phyloP scores from a whole-genome alignment of 2,888 invertebrate genomes.

The Pandemis cinnamomeana region DNA sequence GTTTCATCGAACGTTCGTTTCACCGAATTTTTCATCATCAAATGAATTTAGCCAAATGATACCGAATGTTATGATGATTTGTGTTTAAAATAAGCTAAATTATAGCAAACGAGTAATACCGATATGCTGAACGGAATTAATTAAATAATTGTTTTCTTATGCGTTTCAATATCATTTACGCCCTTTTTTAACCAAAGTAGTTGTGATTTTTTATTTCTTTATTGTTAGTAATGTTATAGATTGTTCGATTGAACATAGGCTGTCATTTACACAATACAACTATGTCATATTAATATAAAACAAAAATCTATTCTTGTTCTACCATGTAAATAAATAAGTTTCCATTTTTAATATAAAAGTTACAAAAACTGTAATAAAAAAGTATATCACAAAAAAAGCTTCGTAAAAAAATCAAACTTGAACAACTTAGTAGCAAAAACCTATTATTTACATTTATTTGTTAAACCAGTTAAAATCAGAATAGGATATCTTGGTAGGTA shows the following conservation, averaged over 20 bases:
- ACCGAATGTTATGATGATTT: background rate
- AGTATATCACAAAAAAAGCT: constrained; percentile 40
- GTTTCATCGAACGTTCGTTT: background rate
- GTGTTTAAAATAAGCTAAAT: no score
- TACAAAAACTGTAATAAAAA: constrained; percentile 41
- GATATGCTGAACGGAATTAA: no score
- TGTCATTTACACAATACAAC: constrained; percentile 61
- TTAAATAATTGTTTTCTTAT: no score
- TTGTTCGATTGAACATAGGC: constrained; percentile 46
- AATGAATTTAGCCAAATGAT: background rate
- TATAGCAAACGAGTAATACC: no score
- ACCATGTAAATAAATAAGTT: constrained; percentile 54
- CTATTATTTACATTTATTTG: constrained; percentile 43
- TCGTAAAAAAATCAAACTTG: constrained; percentile 41
- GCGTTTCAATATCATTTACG: background rate
- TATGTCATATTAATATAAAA: constrained; percentile 54
- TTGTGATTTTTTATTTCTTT: constrained; percentile 27
- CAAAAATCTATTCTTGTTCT: constrained; percentile 20
- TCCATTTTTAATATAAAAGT: constrained; percentile 31
- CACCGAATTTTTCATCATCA: background rate
- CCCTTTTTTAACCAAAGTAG: constrained; percentile 15
- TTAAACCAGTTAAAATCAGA: constrained; percentile 52
- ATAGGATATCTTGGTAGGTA: constrained; percentile 46
- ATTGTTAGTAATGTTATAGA: constrained; percentile 56
- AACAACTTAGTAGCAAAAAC: constrained; percentile 39